Conservation (phyloP, 2,113 vertebrate genomes). For the Spea bombifrons region DNA sequence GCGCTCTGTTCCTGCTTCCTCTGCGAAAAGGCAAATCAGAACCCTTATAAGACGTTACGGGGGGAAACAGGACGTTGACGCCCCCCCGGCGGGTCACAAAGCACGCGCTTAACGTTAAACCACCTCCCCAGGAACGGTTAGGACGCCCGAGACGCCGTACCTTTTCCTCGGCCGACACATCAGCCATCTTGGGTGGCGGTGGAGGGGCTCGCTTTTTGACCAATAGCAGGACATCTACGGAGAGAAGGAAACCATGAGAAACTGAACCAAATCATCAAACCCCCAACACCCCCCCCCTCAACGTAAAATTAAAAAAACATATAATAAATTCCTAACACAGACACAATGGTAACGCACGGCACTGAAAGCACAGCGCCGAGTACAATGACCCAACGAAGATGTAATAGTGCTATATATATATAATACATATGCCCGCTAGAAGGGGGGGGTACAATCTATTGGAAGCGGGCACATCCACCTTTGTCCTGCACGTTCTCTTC, state of each 20-base stretch:
- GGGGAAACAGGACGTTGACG: no score
- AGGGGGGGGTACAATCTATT: no score
- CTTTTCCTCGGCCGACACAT: constrained; percentile 88
- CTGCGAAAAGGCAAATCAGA: constrained; percentile 57
- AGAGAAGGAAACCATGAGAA: background rate
- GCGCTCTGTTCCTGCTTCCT: constrained; percentile 95
- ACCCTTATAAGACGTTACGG: no score
- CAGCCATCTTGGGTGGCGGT: constrained; percentile 82
- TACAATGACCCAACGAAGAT: no score
- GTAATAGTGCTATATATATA: no score
- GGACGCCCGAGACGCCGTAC: constrained; percentile 57
- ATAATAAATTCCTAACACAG: no score
- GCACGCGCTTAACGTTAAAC: background rate
- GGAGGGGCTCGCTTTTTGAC: constrained; percentile 82
- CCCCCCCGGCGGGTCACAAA: background rate
- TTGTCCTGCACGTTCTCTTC: constrained; percentile 92
- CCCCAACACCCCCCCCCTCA: no score
- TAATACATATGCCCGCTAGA: no score
- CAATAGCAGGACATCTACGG: constrained; percentile 82
- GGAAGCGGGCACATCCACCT: constrained; percentile 63
- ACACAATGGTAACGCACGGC: no score
- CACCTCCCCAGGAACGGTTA: background rate
- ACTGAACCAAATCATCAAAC: no score
- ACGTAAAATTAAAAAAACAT: no score
- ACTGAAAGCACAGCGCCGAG: no score